Percentiles rank a stretch among this genome's conserved stretches.
Conservation (phyloP, 1,140 invertebrate species). For the Pachypeltis micranthus region DNA sequence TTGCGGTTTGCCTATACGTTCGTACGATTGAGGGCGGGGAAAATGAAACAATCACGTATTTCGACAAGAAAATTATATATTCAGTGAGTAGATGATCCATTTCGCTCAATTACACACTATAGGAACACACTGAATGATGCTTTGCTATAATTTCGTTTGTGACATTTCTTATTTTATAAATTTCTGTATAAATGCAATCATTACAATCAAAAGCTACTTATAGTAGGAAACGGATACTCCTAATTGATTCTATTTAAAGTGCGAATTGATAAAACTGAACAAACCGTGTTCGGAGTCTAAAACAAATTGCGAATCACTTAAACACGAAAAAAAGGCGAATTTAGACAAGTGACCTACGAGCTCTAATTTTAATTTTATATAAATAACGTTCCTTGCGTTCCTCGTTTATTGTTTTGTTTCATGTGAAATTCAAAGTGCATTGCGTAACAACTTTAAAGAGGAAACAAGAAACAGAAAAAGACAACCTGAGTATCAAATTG, state of each 20-base stretch:
- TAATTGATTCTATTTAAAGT: not conserved
- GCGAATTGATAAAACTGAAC: not conserved
- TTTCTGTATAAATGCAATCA: not conserved
- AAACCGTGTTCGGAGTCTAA: not conserved
- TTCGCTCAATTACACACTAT: not conserved
- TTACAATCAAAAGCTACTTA: not conserved
- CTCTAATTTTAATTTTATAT: not conserved
- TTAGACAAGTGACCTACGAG: not conserved
- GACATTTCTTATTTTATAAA: not conserved
- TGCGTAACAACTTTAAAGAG: not conserved
- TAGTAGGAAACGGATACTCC: not conserved
- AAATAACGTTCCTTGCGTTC: too few relatives aligned
- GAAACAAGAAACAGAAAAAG: not conserved
- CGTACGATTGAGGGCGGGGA: too few relatives aligned
- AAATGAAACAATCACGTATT: too few relatives aligned
- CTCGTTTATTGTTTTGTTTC: too few relatives aligned
- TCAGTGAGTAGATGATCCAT: not conserved
- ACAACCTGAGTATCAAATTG: conserved; percentile 9
- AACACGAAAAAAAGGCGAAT: not conserved
- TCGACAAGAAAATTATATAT: too few relatives aligned
- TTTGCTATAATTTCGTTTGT: not conserved
- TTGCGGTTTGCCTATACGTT: too few relatives aligned
- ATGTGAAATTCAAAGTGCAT: not conserved
- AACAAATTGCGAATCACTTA: not conserved
- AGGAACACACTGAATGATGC: conserved; percentile 1